These are phyloP conservation scores for Drosophila arizonae DNA, from an alignment of 1,140 invertebrate species.

Conservation along the genomic window DNA sequence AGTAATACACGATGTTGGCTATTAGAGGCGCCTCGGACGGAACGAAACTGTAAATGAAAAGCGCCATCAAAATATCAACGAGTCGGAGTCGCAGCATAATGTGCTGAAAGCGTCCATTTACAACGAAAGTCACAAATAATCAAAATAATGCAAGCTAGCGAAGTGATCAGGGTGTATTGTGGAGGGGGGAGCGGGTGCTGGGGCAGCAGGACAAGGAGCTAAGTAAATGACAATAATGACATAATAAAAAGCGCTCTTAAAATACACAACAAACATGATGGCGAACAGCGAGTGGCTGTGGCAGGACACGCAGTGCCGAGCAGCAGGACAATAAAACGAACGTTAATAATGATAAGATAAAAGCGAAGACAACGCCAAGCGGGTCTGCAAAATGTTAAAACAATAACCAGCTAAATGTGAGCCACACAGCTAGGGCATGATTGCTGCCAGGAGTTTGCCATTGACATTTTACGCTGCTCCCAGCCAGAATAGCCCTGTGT, in stretches of 20 bases:
- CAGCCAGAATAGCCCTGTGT: constrained; percentile 17
- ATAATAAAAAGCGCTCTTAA: constrained; percentile 76
- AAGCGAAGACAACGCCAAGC: constrained; percentile 48
- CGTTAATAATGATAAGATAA: constrained; percentile 81
- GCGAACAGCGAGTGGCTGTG: constrained; percentile 39
- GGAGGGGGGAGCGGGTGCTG: neutral
- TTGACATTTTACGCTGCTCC: constrained; percentile 41
- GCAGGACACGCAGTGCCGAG: constrained; percentile 22
- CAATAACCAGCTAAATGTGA: constrained; percentile 78
- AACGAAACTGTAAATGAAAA: constrained; percentile 50
- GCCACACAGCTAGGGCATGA: constrained; percentile 41
- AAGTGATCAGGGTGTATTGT: constrained; percentile 22
- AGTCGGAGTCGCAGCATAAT: constrained; percentile 53
- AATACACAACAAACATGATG: constrained; percentile 65
- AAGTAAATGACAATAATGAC: constrained; percentile 80
- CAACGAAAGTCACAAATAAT: constrained; percentile 67
- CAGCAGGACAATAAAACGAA: constrained; percentile 74
- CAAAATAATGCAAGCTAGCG: constrained; percentile 63
- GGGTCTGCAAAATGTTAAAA: constrained; percentile 72
- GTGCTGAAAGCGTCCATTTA: constrained; percentile 63
- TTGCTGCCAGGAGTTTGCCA: constrained; percentile 52
- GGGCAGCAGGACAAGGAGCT: constrained; percentile 31
- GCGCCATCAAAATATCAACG: constrained; percentile 60
- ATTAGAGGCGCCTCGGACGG: constrained; percentile 33
- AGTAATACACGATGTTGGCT: constrained; percentile 33